These are phyloP conservation scores for Tipula helvola DNA, from an alignment of 2,888 invertebrate species.

Conservation along the genomic window DNA sequence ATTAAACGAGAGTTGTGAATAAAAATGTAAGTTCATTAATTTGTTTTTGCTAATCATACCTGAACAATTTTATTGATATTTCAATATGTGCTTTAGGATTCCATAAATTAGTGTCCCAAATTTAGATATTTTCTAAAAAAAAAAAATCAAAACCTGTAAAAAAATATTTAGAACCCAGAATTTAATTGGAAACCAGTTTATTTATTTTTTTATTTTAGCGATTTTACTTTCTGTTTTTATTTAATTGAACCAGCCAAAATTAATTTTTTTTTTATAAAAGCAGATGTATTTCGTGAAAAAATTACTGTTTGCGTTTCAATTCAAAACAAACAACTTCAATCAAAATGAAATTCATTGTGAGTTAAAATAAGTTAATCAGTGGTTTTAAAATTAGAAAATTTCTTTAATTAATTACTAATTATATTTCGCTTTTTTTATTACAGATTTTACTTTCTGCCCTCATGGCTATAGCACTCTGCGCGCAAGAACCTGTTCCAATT, in stretches of 20 bases:
- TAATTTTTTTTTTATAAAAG: neutral
- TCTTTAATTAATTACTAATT: neutral
- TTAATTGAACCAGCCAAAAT: neutral
- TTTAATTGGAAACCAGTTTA: neutral
- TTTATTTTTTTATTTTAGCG: neutral
- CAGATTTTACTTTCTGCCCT: neutral
- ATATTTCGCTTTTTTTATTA: neutral
- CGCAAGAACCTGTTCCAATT: neutral
- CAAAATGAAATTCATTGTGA: neutral
- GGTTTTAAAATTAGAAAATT: neutral
- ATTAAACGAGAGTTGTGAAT: no score
- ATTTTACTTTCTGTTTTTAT: neutral
- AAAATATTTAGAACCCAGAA: no score
- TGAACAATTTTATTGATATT: no score
- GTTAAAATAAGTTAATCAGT: neutral
- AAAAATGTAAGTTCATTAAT: no score
- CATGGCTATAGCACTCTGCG: neutral
- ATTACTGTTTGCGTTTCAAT: neutral
- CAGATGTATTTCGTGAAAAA: neutral
- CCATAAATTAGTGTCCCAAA: no score
- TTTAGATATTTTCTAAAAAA: no score
- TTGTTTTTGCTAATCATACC: no score
- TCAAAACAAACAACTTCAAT: neutral
- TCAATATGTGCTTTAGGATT: no score
- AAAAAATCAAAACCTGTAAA: no score